These are phyloP conservation scores for Eptesicus fuscus DNA, from an alignment of 2,113 vertebrate species.

Conservation along the genomic window DNA sequence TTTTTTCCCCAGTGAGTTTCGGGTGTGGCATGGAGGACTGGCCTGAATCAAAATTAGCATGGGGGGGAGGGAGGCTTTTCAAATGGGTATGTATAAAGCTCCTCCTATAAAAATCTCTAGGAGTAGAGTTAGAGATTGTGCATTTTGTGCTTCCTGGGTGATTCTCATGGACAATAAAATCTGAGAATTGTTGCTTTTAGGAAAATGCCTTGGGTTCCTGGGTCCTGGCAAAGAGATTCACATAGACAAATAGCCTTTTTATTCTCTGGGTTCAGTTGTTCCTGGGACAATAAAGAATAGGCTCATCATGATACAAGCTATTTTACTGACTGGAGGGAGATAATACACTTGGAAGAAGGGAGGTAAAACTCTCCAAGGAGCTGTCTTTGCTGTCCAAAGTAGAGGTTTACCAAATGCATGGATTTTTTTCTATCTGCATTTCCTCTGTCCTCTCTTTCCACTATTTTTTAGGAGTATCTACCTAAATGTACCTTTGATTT, in stretches of 20 bases:
- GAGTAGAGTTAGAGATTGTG: background rate
- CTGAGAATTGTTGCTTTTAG: background rate
- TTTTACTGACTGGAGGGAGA: background rate
- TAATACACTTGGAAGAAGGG: background rate
- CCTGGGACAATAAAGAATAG: background rate
- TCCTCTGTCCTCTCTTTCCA: background rate
- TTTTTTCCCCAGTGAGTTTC: background rate
- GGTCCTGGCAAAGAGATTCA: background rate
- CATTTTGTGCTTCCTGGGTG: background rate
- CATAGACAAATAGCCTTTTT: background rate
- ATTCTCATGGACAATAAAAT: background rate
- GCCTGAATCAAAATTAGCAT: background rate
- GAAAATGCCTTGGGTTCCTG: background rate
- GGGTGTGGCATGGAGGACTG: background rate
- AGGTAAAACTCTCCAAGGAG: background rate
- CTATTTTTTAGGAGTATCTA: background rate
- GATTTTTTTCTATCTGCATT: background rate
- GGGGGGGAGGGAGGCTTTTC: accelerated
- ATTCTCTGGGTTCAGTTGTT: background rate
- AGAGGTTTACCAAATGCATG: background rate
- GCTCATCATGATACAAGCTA: background rate
- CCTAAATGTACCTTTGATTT: background rate
- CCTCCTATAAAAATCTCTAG: background rate
- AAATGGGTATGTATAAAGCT: background rate
- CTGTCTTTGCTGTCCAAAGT: background rate